Conservation (phyloP, 2,888 invertebrate species). For the Cremastobaeus sp. region DNA sequence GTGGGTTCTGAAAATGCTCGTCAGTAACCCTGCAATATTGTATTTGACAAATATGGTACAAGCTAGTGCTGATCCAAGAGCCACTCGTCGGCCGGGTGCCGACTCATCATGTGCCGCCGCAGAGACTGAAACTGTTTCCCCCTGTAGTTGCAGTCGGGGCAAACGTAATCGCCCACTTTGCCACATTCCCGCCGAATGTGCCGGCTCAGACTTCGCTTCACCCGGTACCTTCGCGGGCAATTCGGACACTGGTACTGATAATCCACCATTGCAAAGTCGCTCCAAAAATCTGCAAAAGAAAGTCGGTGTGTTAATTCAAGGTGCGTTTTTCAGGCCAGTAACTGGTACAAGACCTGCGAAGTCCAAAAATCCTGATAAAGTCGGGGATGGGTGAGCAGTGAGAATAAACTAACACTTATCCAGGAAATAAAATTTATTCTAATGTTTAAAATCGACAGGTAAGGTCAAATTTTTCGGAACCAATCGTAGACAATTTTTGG, state of each 20-base stretch:
- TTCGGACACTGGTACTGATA: conserved; percentile 41
- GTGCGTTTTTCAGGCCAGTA: neutral
- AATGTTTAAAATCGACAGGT: too few species aligned
- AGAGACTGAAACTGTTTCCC: conserved; percentile 53
- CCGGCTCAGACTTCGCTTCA: conserved; percentile 41
- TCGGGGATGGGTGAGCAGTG: too few species aligned
- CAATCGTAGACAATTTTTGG: too few species aligned
- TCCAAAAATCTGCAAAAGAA: conserved; percentile 48
- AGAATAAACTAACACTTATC: too few species aligned
- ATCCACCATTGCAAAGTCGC: neutral
- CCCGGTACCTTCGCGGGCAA: conserved; percentile 42
- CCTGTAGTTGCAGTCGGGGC: conserved; percentile 42
- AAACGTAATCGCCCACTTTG: conserved; percentile 41
- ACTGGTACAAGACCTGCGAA: neutral
- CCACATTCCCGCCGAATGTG: conserved; percentile 55
- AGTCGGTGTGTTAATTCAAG: conserved; percentile 3
- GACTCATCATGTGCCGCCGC: conserved; percentile 42
- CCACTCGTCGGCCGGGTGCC: conserved; percentile 18
- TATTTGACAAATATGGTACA: conserved; percentile 34
- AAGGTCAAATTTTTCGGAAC: too few species aligned
- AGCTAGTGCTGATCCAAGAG: neutral
- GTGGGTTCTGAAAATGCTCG: too few species aligned
- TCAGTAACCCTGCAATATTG: conserved; percentile 26
- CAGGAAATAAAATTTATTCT: too few species aligned
- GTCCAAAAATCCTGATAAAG: too few species aligned